Evolutionary conservation across 2,797 vertebrate species (phyloP).

Genomic region (Craterocephalus amniculus): DNA sequence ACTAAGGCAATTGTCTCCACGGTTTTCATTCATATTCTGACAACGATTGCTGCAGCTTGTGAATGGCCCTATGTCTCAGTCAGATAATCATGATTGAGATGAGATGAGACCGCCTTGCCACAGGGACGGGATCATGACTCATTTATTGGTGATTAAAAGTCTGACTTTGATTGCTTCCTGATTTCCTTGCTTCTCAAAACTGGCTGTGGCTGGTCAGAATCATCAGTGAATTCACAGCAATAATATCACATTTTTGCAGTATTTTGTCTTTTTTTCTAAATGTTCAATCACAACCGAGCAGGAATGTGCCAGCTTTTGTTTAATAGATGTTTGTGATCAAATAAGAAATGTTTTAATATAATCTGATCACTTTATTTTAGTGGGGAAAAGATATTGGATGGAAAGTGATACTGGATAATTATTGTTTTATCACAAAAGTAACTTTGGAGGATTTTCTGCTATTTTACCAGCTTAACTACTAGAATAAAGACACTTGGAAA

Average conservation of each 20-base stretch:
- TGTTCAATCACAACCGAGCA: background rate
- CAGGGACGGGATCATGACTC: conserved; percentile 9
- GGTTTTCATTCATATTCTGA: conserved; percentile 35
- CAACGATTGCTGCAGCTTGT: conserved; percentile 4
- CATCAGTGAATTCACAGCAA: background rate
- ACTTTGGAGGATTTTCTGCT: too few species aligned
- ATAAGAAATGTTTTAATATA: too few species aligned
- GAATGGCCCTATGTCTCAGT: conserved; percentile 1
- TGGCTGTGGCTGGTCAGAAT: background rate
- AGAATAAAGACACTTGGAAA: too few species aligned
- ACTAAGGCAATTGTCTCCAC: conserved; percentile 35
- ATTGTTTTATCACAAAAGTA: too few species aligned
- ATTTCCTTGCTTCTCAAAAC: conserved; percentile 18
- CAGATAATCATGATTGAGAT: conserved; percentile 30
- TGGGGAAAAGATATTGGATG: too few species aligned
- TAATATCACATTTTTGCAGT: background rate
- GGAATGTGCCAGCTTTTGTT: too few species aligned
- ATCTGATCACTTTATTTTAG: too few species aligned
- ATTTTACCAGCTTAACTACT: too few species aligned
- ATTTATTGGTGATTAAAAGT: conserved; percentile 14
- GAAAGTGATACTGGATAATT: too few species aligned
- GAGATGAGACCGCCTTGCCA: background rate
- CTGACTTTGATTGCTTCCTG: conserved; percentile 35
- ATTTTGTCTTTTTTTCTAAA: too few species aligned
- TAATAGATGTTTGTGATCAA: too few species aligned